These are phyloP conservation scores for Falco columbarius DNA, from an alignment of 2,797 vertebrate species.

Conservation along the genomic window DNA sequence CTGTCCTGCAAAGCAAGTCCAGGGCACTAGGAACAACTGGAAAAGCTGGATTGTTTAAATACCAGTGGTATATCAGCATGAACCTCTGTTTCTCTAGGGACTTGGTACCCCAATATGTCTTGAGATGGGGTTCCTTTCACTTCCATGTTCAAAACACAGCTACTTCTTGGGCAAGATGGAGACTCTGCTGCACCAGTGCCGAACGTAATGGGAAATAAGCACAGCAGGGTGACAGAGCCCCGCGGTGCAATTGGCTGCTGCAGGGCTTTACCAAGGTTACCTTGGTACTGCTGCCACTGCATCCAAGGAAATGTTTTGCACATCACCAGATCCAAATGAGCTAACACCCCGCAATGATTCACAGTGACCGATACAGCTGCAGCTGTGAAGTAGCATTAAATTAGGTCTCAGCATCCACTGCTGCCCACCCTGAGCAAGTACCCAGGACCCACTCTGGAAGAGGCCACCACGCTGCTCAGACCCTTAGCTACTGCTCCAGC, in stretches of 20 bases:
- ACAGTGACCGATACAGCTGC: fast-evolving
- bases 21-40: background rate
- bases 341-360: fast-evolving
- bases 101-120: background rate
- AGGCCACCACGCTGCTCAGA: background rate
- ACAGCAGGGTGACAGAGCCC: background rate
- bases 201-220: fast-evolving
- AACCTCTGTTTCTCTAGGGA: background rate
- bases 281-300: fast-evolving
- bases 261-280: background rate
- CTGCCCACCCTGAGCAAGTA: background rate
- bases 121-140: background rate
- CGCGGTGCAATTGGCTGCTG: fast-evolving
- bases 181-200: fast-evolving
- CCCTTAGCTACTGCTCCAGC: fast-evolving
- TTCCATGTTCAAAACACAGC: fast-evolving
- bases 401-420: background rate
- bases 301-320: background rate
- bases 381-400: fast-evolving
- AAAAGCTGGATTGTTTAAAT: background rate
- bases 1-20: background rate
- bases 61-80: background rate
- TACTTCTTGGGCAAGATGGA: background rate
- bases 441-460: background rate
- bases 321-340: fast-evolving